Conservation (phyloP, 2,888 invertebrate species). For the Plagiodera versicolora region DNA sequence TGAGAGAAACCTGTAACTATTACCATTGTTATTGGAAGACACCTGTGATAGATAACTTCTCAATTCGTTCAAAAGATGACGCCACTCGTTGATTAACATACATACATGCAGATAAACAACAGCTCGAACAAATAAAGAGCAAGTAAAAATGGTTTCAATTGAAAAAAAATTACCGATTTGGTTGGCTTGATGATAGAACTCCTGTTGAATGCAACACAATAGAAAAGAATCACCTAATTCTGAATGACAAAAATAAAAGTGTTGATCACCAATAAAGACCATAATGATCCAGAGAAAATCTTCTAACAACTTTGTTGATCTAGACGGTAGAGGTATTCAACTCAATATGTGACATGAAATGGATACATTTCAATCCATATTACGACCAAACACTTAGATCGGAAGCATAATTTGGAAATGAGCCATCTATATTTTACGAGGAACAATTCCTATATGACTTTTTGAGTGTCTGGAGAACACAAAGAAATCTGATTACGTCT, state of each 20-base stretch:
- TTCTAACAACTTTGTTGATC: background rate
- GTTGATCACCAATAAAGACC: background rate
- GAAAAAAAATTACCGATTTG: too few species aligned
- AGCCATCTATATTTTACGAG: constrained; percentile 5
- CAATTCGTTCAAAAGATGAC: too few species aligned
- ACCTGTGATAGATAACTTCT: too few species aligned
- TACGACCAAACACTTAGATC: background rate
- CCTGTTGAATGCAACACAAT: too few species aligned
- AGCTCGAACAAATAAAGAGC: too few species aligned
- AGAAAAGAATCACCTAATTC: background rate
- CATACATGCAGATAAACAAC: too few species aligned
- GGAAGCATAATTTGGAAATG: constrained; percentile 11
- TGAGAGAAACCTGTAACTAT: too few species aligned
- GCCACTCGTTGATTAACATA: too few species aligned
- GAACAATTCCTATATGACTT: constrained; percentile 10
- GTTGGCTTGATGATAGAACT: too few species aligned
- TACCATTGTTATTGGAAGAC: too few species aligned
- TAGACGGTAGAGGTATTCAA: background rate
- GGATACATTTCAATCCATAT: background rate
- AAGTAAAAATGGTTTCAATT: too few species aligned
- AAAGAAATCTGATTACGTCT: constrained; percentile 28
- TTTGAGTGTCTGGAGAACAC: constrained; percentile 14
- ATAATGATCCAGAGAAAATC: background rate
- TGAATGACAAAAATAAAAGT: background rate
- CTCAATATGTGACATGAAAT: background rate